phyloP scores from a whole-genome alignment of 1,140 invertebrate species.

The Sarcophaga peregrina region DNA sequence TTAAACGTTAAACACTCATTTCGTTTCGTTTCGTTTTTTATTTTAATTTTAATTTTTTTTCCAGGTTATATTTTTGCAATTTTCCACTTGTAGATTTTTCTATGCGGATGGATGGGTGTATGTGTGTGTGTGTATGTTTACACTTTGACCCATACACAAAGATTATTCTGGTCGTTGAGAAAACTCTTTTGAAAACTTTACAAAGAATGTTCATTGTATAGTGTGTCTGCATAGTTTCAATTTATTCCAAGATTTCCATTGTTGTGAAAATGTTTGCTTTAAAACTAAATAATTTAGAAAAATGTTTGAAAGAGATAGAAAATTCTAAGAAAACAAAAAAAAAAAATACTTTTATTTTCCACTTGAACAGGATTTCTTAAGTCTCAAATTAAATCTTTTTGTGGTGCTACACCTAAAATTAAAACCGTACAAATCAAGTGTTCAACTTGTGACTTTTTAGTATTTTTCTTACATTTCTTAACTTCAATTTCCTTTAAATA shows the following conservation, averaged over 20 bases:
- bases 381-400: background rate
- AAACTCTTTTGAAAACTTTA: slow-evolving; percentile 8
- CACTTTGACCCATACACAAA: background rate
- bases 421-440: background rate
- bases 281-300: background rate
- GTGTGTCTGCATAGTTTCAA: background rate
- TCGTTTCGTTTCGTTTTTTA: background rate
- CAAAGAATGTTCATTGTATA: background rate
- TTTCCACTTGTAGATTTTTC: background rate
- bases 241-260: background rate
- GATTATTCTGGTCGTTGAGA: background rate
- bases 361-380: background rate
- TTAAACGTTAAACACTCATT: slow-evolving; percentile 31
- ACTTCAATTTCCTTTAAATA: no score
- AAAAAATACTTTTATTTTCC: background rate
- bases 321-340: background rate
- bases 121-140: no score
- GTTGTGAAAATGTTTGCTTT: slow-evolving; percentile 12
- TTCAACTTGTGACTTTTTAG: no score
- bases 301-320: background rate
- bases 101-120: background rate
- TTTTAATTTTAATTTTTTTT: background rate
- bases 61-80: background rate
- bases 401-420: background rate
- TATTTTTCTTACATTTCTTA: no score